These are phyloP conservation scores for Tenthredo livida DNA, from an alignment of 2,888 invertebrate genomes.

Conservation along the genomic window DNA sequence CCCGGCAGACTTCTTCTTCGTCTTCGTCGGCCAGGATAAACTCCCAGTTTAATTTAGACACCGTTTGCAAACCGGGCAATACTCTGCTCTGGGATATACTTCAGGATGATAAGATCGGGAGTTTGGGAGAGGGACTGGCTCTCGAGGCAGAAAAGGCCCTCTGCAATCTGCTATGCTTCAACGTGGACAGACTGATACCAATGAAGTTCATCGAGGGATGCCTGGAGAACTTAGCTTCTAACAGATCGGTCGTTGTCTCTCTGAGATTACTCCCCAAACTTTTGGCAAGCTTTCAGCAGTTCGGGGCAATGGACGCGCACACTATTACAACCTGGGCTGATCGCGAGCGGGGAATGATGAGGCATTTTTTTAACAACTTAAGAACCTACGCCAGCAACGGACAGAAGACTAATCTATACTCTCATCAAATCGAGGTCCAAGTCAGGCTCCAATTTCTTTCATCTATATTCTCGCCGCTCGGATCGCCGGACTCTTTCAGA, in stretches of 20 bases:
- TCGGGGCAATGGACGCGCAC: slow-evolving; percentile 92
- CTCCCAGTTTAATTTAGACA: slow-evolving; percentile 82
- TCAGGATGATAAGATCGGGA: slow-evolving; percentile 93
- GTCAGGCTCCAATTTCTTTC: slow-evolving; percentile 95
- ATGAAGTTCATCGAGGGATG: slow-evolving; percentile 98
- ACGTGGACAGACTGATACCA: slow-evolving; percentile 92
- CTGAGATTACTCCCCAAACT: slow-evolving; percentile 93
- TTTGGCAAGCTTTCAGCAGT: slow-evolving; percentile 94
- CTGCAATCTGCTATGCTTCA: slow-evolving; percentile 93
- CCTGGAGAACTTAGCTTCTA: slow-evolving; percentile 91
- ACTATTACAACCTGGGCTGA: slow-evolving; percentile 95
- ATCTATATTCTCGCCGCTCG: slow-evolving; percentile 93
- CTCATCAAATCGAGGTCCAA: slow-evolving; percentile 93
- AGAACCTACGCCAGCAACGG: slow-evolving; percentile 84
- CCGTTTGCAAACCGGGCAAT: slow-evolving; percentile 94
- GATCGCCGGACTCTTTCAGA: slow-evolving; percentile 93
- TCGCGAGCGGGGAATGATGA: slow-evolving; percentile 95
- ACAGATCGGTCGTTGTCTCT: slow-evolving; percentile 94
- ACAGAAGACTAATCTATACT: slow-evolving; percentile 79
- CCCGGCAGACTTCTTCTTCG: slow-evolving; percentile 60
- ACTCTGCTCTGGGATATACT: slow-evolving; percentile 96
- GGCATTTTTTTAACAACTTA: slow-evolving; percentile 93
- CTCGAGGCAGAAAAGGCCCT: slow-evolving; percentile 96
- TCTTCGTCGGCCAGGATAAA: slow-evolving; percentile 60
- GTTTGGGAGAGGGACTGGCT: slow-evolving; percentile 93